These are phyloP conservation scores for Pseudomyrmex gracilis DNA, from an alignment of 1,140 invertebrate genomes.

Conservation along the genomic window DNA sequence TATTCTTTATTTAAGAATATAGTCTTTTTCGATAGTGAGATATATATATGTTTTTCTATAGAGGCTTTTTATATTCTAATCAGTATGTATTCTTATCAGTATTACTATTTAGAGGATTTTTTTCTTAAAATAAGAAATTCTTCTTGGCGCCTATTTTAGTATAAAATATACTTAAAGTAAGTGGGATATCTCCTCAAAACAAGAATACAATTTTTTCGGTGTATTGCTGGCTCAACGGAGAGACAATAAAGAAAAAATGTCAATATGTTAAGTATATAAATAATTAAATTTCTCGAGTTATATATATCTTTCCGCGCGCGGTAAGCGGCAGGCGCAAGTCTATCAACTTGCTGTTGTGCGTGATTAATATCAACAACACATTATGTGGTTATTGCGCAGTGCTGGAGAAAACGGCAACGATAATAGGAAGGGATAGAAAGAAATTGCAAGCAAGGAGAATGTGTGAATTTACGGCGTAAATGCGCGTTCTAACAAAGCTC, in stretches of 20 bases:
- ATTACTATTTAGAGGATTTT: no score
- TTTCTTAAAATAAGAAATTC: no score
- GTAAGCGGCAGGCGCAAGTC: constrained; percentile 37
- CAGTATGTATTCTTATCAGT: no score
- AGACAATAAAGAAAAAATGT: neutral
- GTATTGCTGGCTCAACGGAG: neutral
- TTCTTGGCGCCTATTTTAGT: no score
- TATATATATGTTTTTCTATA: no score
- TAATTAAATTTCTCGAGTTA: constrained; percentile 53
- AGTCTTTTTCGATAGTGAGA: no score
- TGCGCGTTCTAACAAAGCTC: constrained; percentile 2
- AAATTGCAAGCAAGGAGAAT: constrained; percentile 16
- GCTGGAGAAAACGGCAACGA: constrained; percentile 9
- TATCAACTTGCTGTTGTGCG: constrained; percentile 37
- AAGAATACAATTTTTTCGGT: no score
- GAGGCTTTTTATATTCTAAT: no score
- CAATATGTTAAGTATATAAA: constrained; percentile 41
- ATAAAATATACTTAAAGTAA: no score
- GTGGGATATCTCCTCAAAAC: no score
- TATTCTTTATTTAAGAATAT: no score
- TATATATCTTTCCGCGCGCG: constrained; percentile 40
- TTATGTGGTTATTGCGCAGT: constrained; percentile 58
- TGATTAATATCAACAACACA: constrained; percentile 69
- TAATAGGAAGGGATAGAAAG: constrained; percentile 18
- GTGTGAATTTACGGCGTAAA: constrained; percentile 36